Percentiles rank a stretch among this genome's conserved stretches.
phyloP scores from a whole-genome alignment of 2,888 invertebrate genomes.

The Sipha maydis region DNA sequence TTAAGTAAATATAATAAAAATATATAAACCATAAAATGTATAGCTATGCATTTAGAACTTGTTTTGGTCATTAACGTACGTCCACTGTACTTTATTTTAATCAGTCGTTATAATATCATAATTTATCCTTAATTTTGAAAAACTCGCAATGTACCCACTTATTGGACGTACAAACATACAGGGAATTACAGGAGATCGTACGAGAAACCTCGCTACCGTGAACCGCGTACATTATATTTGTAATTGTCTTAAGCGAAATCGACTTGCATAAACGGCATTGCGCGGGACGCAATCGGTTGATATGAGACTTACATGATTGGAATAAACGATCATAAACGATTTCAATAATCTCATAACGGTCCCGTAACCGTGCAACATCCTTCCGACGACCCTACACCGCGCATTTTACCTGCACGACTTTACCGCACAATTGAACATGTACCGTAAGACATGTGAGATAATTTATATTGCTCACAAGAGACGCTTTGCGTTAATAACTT shows the following conservation, averaged over 20 bases:
- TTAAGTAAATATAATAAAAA: no score
- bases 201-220: not conserved
- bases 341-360: constrained; percentile 2
- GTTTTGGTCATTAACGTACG: no score
- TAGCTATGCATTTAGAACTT: no score
- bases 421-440: not conserved
- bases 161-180: not conserved
- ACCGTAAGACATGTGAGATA: constrained; percentile 10
- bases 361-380: no score
- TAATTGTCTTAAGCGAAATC: constrained; percentile 24
- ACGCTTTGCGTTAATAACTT: constrained; percentile 8
- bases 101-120: not conserved
- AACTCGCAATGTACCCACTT: not conserved
- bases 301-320: not conserved
- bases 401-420: constrained; percentile 27
- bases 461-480: constrained; percentile 18
- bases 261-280: not conserved
- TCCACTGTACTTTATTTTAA: not conserved
- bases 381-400: not conserved
- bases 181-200: no score
- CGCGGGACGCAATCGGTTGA: constrained; percentile 29
- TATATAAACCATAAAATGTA: no score
- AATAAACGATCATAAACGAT: not conserved
- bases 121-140: no score
- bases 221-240: not conserved